Evolutionary conservation across 2,113 vertebrate genomes (phyloP).

Genomic region (Puffinus mauretanicus): DNA sequence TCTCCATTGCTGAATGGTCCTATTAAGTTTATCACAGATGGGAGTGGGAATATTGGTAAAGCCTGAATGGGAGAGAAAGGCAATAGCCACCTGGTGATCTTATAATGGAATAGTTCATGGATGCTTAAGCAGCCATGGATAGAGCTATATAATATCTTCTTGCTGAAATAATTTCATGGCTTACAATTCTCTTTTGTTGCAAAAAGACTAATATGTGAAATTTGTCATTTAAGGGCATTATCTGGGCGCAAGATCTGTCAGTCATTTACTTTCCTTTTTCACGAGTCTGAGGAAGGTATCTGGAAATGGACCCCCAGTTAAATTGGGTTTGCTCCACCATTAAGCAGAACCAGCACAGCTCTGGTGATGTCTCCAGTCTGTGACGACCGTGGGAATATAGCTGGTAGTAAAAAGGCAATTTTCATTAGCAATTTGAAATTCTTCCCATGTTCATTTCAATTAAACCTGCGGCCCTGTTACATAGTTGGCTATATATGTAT

Average conservation of each 20-base stretch:
- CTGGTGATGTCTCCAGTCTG: not conserved
- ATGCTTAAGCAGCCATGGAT: not conserved
- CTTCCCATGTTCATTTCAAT: conserved; percentile 16
- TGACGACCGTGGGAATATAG: not conserved
- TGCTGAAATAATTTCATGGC: not conserved
- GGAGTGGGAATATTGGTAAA: not conserved
- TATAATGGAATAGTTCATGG: conserved; percentile 19
- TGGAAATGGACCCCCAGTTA: not conserved
- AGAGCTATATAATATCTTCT: not conserved
- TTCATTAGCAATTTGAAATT: conserved; percentile 24
- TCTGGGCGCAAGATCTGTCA: not conserved
- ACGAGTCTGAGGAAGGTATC: not conserved
- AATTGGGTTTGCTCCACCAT: not conserved
- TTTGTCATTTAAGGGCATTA: not conserved
- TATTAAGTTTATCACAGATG: not conserved
- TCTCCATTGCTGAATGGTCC: not conserved
- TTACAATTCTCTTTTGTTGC: not conserved
- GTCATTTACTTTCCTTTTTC: not conserved
- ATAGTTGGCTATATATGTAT: not conserved
- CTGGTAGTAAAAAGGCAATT: conserved; percentile 20
- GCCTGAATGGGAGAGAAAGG: not conserved
- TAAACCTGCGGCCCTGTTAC: conserved; percentile 3
- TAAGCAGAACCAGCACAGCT: not conserved
- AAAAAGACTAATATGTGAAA: not conserved
- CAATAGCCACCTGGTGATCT: conserved; percentile 18